These are phyloP conservation scores for Tillus elongatus DNA, from an alignment of 2,888 invertebrate genomes.

Conservation along the genomic window DNA sequence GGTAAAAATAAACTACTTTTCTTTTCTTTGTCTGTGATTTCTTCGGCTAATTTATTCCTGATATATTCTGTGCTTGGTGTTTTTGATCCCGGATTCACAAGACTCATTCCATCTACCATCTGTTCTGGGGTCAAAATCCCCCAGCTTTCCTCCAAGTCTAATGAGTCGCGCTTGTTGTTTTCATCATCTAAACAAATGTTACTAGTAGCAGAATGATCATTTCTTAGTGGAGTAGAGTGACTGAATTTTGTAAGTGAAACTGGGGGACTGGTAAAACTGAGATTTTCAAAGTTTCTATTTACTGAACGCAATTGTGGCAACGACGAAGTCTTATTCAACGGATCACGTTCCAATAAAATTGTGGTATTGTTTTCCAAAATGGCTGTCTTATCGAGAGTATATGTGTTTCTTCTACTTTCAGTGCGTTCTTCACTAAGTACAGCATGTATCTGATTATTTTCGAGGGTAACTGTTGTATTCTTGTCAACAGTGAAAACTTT, in stretches of 20 bases:
- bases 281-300: slow-evolving; percentile 6
- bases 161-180: slow-evolving; percentile 61
- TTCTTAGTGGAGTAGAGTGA: slow-evolving; percentile 20
- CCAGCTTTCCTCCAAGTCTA: slow-evolving; percentile 72
- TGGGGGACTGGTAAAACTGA: slow-evolving; percentile 9
- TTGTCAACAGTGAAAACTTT: too few relatives aligned
- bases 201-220: too few relatives aligned
- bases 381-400: too few relatives aligned
- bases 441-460: too few relatives aligned
- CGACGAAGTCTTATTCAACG: too few relatives aligned
- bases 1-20: not conserved
- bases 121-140: slow-evolving; percentile 84
- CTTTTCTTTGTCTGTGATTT: not conserved
- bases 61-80: slow-evolving; percentile 48
- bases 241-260: slow-evolving; percentile 12
- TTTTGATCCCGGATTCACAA: slow-evolving; percentile 31
- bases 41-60: slow-evolving; percentile 10
- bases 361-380: slow-evolving; percentile 20
- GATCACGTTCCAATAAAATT: too few relatives aligned
- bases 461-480: too few relatives aligned
- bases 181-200: too few relatives aligned
- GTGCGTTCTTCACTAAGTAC: too few relatives aligned
- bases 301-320: too few relatives aligned
- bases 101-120: slow-evolving; percentile 58
- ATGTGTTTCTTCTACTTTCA: too few relatives aligned